A percentile compares a stretch with the other conserved stretches of the same genome.
Conservation (phyloP, 2,797 vertebrate species). For the Etheostoma perlongum region DNA sequence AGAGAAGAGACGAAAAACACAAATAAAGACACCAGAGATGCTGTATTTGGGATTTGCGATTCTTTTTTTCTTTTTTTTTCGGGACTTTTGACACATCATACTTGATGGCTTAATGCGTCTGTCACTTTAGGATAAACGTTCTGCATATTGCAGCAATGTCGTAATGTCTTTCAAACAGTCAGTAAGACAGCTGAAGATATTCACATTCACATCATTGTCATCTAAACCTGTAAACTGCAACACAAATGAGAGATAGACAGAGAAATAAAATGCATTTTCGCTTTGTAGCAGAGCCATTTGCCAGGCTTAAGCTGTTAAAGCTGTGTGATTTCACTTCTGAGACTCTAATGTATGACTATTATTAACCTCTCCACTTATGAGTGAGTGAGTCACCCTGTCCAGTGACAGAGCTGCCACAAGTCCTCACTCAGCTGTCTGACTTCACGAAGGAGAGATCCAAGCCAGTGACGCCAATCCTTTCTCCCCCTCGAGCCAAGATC, state of each 20-base stretch:
- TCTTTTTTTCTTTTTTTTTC: slow-evolving; percentile 7
- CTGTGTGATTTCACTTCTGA: slow-evolving; percentile 67
- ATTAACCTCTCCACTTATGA: slow-evolving; percentile 79
- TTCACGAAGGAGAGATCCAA: slow-evolving; percentile 70
- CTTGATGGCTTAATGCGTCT: slow-evolving; percentile 17
- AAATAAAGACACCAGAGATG: slow-evolving; percentile 35
- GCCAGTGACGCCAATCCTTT: slow-evolving; percentile 75
- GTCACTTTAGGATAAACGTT: slow-evolving; percentile 25
- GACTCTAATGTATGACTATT: slow-evolving; percentile 73
- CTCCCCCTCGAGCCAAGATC: slow-evolving; percentile 65
- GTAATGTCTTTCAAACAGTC: slow-evolving; percentile 17
- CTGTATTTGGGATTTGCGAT: slow-evolving; percentile 11
- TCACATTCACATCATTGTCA: slow-evolving; percentile 15
- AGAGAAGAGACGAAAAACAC: slow-evolving; percentile 33
- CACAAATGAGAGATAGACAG: slow-evolving; percentile 21
- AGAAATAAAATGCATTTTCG: slow-evolving; percentile 8
- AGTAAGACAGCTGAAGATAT: slow-evolving; percentile 10
- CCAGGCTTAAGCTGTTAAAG: slow-evolving; percentile 48
- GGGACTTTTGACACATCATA: slow-evolving; percentile 31
- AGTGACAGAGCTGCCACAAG: slow-evolving; percentile 73
- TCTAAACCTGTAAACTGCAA: slow-evolving; percentile 21
- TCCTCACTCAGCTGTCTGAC: slow-evolving; percentile 77
- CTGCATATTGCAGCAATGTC: slow-evolving; percentile 7
- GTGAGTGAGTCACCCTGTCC: slow-evolving; percentile 80
- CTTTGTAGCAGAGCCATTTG: slow-evolving; percentile 30